Evolutionary conservation across 1,140 invertebrate species (phyloP), one percentile per base, ranked within the genome.

Genomic region (Trichoplusia ni): DNA sequence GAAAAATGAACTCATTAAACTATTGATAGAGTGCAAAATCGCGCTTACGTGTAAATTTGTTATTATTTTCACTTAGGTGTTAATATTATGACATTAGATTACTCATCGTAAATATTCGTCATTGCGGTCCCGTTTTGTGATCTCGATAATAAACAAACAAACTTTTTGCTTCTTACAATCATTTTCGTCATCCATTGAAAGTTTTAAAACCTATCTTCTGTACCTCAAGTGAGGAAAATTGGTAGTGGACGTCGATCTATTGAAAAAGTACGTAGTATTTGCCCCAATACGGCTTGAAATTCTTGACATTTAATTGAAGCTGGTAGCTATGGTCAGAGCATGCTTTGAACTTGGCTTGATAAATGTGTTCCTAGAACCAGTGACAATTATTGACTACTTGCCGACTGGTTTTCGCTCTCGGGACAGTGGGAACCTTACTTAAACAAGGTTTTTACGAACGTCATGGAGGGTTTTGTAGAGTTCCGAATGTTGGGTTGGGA

Each of bases 91-190:
- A 19, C 29, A 21, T 33, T 14, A 25, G 13, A 51, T 35, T 33
- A 9, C 29, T 51, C 47, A 51, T 51, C 47, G 27, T 13, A 51
- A 51, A 51, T 11, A 21, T 21, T 35, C 29, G 9, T 51, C 47
- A 51, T 31, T 25, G 14, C 27, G 25, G 29, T 25, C 44, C 14
- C 14, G 14, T 49, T 49, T 49, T 18, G 8, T 9, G 13, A 11
- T 11, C 40, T 23, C 23, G 40, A 1, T 19, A 42, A 42, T 42
- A n/a, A 0, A 21, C 11, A 25, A 8, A n/a, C 6, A 25, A n/a
- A 27, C 23, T 16, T 14, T 9, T 16, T 4, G 1, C 37, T 40
- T 11, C 13, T 11, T 37, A 7, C 38, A 40, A 40, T n/a, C n/a
- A n/a, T n/a, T n/a, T n/a, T n/a, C n/a, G n/a, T n/a, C n/a, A n/a